phyloP scores from a whole-genome alignment of 2,797 vertebrate genomes.

The Lithobates pipiens region DNA sequence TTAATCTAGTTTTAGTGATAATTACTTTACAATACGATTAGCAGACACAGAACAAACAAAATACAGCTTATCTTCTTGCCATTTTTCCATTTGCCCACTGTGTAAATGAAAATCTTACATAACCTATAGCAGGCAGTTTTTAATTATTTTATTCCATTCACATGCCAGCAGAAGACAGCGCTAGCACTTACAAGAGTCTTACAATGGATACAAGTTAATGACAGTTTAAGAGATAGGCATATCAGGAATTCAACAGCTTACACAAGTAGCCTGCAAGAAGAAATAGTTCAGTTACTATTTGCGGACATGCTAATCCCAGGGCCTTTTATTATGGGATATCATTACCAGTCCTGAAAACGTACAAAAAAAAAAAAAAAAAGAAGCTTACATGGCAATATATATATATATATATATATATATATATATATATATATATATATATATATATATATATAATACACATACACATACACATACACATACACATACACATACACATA shows the following conservation, averaged over 20 bases:
- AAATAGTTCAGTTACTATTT: constrained; percentile 1
- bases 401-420: too few relatives aligned
- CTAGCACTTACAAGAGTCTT: too few relatives aligned
- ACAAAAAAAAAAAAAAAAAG: too few relatives aligned
- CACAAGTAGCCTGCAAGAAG: background rate
- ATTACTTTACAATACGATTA: constrained; percentile 4
- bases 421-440: too few relatives aligned
- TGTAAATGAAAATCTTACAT: constrained; percentile 1
- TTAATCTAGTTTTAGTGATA: constrained; percentile 8
- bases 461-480: too few relatives aligned
- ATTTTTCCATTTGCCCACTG: constrained; percentile 14
- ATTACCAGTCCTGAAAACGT: too few relatives aligned
- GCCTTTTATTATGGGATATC: too few relatives aligned
- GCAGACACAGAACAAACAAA: constrained; percentile 7
- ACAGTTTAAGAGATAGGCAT: background rate
- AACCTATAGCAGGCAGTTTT: background rate
- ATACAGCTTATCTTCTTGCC: constrained; percentile 7
- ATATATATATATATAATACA: too few relatives aligned
- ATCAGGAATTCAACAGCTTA: too few relatives aligned
- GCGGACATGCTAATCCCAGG: background rate
- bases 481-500: too few relatives aligned
- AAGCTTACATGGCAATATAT: accelerated
- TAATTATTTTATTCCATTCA: too few relatives aligned
- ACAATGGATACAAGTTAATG: background rate
- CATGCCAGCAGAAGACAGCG: too few relatives aligned